Evolutionary conservation across 2,888 invertebrate genomes (phyloP).

Genomic region (Mythimna pallens): DNA sequence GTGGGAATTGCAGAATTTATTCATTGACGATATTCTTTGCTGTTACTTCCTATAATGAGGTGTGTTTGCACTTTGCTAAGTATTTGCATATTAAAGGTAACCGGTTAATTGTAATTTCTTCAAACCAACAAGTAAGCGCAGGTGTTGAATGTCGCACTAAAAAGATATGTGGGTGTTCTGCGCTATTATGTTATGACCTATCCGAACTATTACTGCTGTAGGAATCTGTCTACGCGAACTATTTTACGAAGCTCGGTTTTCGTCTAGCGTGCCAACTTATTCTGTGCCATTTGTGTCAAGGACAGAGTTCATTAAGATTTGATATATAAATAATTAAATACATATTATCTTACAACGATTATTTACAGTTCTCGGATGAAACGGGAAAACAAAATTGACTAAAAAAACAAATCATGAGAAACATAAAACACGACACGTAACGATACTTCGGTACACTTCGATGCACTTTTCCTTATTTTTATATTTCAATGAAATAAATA

Average conservation of each 20-base stretch:
- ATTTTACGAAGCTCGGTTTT: slow-evolving; percentile 36
- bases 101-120: slow-evolving; percentile 28
- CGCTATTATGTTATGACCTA: slow-evolving; percentile 18
- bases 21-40: slow-evolving; percentile 19
- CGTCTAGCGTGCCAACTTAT: slow-evolving; percentile 53
- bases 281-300: slow-evolving; percentile 54
- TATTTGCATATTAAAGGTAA: slow-evolving; percentile 47
- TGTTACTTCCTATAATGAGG: slow-evolving; percentile 41
- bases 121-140: slow-evolving; percentile 13
- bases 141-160: slow-evolving; percentile 34
- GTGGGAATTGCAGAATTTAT: slow-evolving; percentile 33
- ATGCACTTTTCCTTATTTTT: not conserved
- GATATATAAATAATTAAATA: slow-evolving; percentile 28
- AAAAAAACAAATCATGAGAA: too few species aligned
- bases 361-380: not conserved
- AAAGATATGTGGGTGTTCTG: slow-evolving; percentile 1
- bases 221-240: slow-evolving; percentile 16
- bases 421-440: not conserved
- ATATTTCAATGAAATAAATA: not conserved
- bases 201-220: slow-evolving; percentile 19
- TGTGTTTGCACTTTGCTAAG: slow-evolving; percentile 9
- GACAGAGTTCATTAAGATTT: slow-evolving; percentile 48
- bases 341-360: slow-evolving; percentile 6
- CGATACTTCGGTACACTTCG: not conserved
- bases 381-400: not conserved